Percentiles rank a stretch among this genome's conserved stretches.
phyloP scores from a whole-genome alignment of 2,113 vertebrate genomes.

The Gopherus evgoodei region DNA sequence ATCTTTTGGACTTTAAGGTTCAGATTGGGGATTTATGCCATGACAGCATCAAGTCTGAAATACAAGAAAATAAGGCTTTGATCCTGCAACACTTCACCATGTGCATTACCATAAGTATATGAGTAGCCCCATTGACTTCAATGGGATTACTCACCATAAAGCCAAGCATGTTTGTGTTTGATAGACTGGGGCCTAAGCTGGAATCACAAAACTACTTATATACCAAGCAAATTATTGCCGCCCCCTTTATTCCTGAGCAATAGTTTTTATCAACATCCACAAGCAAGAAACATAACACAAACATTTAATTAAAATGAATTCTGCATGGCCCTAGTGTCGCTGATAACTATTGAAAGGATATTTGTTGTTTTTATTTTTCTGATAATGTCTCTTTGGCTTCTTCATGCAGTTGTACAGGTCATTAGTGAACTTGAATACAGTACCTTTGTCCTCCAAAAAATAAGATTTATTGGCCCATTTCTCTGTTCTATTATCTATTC shows the following conservation, averaged over 20 bases:
- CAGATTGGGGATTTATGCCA: no score
- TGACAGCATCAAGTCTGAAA: not conserved
- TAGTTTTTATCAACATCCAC: not conserved
- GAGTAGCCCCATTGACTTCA: not conserved
- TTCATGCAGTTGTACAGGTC: not conserved
- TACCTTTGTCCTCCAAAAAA: slow-evolving; percentile 2
- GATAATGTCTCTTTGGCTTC: not conserved
- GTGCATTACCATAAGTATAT: not conserved
- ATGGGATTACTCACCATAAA: not conserved
- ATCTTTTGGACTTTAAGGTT: no score
- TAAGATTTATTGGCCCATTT: not conserved
- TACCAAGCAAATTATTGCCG: not conserved
- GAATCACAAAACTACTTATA: not conserved
- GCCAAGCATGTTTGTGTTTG: not conserved
- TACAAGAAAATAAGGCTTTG: not conserved
- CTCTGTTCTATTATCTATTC: not conserved
- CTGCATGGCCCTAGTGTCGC: not conserved
- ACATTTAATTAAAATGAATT: not conserved
- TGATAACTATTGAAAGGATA: not conserved
- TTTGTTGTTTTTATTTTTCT: not conserved
- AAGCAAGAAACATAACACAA: not conserved
- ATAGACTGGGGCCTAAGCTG: not conserved
- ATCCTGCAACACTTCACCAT: not conserved
- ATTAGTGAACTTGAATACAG: not conserved
- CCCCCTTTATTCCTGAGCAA: not conserved